Evolutionary conservation across 2,113 vertebrate species (phyloP), one percentile per base, ranked within the genome.

Genomic region (Enhydra lutris): DNA sequence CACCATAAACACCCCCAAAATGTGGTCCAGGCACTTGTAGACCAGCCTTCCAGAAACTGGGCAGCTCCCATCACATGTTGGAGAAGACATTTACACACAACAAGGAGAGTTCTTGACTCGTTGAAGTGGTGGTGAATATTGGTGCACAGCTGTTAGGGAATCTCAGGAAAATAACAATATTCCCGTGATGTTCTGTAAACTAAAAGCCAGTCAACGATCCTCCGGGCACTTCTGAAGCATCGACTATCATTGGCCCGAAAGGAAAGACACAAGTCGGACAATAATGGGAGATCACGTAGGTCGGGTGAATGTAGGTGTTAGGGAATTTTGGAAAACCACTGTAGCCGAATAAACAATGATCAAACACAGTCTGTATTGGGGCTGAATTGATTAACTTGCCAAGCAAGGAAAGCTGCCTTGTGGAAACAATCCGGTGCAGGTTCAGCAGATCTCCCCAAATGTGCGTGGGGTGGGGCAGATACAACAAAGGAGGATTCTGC

Each of bases 251-350:
- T 6, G 7, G 8, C 14, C 52, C 6, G 7, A 34, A 42, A n/a
- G 18, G 23, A 47, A 57, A 55, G 34, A 6, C 2, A 47, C 34
- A 3, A 34, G 3, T 17, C 15, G 17, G 21, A 17, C 7, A 21
- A 13, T 17, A 4, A 13, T 26, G 18, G 65, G 63, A 24, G 42
- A 7, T 83, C 7, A 8, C 23, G 6, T 20, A 45, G 12, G 14
- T 34, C 0, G 0, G 23, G 31, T 71, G 10, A 76, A 45, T 18
- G 52, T 10, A 59, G 13, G 6, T n/a, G 31, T 39, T 52, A 47
- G 31, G 65, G 36, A 63, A 73, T 31, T 52, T 52, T 63, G 34
- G 91, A 96, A 96, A 88, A 36, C 2, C 50, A 71, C 1, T 11
- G 7, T 55, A 47, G 83, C 23, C 21, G 29, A 36, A 50, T 63